phyloP scores from a whole-genome alignment of 2,113 vertebrate species.

The Myxocyprinus asiaticus region DNA sequence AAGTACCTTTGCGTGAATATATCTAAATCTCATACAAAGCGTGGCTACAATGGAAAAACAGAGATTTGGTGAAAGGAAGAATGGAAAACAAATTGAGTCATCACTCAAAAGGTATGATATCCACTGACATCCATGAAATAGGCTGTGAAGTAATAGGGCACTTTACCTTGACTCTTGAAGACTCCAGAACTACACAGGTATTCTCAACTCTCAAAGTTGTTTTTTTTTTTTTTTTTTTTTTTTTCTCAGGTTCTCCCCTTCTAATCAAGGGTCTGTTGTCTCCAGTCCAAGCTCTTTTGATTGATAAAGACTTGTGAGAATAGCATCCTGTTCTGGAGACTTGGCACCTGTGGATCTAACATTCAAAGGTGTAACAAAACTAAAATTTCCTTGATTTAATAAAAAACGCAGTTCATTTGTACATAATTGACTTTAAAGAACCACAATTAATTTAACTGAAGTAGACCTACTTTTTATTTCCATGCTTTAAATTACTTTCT shows the following conservation, averaged over 20 bases:
- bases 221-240: slow-evolving; percentile 38
- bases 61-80: slow-evolving; percentile 36
- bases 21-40: slow-evolving; percentile 8
- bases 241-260: slow-evolving; percentile 35
- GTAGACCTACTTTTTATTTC: too few species aligned
- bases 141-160: slow-evolving; percentile 46
- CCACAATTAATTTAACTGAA: too few species aligned
- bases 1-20: too few species aligned
- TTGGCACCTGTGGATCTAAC: not conserved
- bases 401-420: not conserved
- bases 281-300: slow-evolving; percentile 34
- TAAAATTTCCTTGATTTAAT: not conserved
- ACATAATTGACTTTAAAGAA: not conserved
- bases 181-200: slow-evolving; percentile 37
- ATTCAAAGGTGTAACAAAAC: not conserved
- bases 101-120: slow-evolving; percentile 51
- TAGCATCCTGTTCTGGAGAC: slow-evolving; percentile 3
- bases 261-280: slow-evolving; percentile 38
- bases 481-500: too few species aligned
- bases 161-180: slow-evolving; percentile 59
- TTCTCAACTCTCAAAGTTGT: slow-evolving; percentile 7
- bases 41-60: slow-evolving; percentile 25
- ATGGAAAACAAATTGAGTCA: slow-evolving; percentile 53
- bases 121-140: slow-evolving; percentile 55
- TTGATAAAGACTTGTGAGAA: not conserved